These are phyloP conservation scores for Cremastinae sp. DNA, from an alignment of 2,888 invertebrate species.

Conservation along the genomic window DNA sequence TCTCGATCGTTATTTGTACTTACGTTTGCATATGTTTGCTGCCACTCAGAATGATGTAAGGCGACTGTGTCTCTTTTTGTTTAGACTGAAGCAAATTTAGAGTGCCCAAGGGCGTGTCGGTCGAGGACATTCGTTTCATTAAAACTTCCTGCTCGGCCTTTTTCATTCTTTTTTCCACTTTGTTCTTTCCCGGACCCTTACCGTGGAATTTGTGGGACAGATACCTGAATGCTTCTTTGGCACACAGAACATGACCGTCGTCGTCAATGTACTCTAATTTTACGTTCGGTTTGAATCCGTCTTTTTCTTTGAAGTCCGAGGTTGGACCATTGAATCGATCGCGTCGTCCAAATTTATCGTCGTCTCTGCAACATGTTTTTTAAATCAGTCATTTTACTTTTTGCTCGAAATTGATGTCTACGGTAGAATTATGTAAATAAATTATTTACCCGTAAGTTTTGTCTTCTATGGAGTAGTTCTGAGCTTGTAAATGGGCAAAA, in stretches of 20 bases:
- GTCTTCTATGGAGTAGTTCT: conserved; percentile 91
- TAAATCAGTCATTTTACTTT: neutral
- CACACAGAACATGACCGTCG: conserved; percentile 93
- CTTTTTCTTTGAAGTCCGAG: conserved; percentile 95
- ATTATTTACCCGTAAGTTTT: conserved; percentile 84
- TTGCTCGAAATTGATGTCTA: too few relatives aligned
- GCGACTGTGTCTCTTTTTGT: conserved; percentile 95
- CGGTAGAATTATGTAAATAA: too few relatives aligned
- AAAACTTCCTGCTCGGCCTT: conserved; percentile 96
- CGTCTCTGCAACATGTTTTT: conserved; percentile 83
- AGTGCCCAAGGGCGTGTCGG: conserved; percentile 98
- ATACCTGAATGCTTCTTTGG: conserved; percentile 98
- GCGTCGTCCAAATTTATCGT: conserved; percentile 88
- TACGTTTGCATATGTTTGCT: conserved; percentile 86
- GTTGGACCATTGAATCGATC: conserved; percentile 92
- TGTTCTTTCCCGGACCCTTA: conserved; percentile 99
- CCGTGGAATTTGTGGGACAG: conserved; percentile 99
- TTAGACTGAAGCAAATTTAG: conserved; percentile 96
- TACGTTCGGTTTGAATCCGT: conserved; percentile 94
- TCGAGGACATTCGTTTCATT: conserved; percentile 98
- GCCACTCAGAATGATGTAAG: conserved; percentile 96
- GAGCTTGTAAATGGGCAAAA: conserved; percentile 88
- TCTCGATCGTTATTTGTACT: conserved; percentile 61
- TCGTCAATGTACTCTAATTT: conserved; percentile 99
- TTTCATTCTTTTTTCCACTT: conserved; percentile 97